Percentiles rank a stretch among this genome's conserved stretches.
phyloP scores from a whole-genome alignment of 1,140 invertebrate genomes.

The Limonius californicus region DNA sequence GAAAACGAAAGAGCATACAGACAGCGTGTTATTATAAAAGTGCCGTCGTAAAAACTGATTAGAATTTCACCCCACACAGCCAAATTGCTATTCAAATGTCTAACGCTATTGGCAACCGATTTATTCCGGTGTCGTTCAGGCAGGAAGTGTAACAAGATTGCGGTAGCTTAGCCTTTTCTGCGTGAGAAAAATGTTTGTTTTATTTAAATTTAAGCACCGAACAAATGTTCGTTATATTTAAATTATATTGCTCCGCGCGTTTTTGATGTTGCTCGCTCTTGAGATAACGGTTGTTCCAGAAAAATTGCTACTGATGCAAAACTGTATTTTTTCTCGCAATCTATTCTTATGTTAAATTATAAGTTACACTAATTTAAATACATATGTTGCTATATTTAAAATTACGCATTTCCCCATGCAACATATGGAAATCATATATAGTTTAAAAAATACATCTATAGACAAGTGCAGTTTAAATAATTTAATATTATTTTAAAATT shows the following conservation, averaged over 20 bases:
- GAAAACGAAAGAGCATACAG: background rate
- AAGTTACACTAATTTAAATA: too few relatives aligned
- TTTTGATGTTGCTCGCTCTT: constrained; percentile 1
- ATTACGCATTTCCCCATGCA: too few relatives aligned
- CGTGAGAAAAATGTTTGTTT: constrained; percentile 46
- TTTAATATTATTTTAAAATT: too few relatives aligned
- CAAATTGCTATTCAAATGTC: constrained; percentile 47
- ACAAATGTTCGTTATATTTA: constrained; percentile 42
- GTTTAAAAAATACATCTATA: too few relatives aligned
- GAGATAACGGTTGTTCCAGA: constrained; percentile 1
- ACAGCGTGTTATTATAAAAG: constrained; percentile 26
- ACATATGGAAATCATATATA: too few relatives aligned
- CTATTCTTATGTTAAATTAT: too few relatives aligned
- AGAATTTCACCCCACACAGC: constrained; percentile 43
- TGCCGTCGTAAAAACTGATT: constrained; percentile 44
- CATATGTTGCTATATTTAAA: too few relatives aligned
- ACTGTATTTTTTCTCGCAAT: background rate
- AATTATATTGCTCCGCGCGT: constrained; percentile 32
- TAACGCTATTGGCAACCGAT: constrained; percentile 46
- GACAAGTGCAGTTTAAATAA: too few relatives aligned
- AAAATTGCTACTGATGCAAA: background rate
- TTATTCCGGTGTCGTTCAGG: constrained; percentile 43
- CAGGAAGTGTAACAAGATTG: constrained; percentile 40
- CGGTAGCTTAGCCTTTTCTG: constrained; percentile 32
- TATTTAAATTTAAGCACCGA: constrained; percentile 45